Conservation (phyloP, 2,113 vertebrate species). For the Takifugu flavidus region DNA sequence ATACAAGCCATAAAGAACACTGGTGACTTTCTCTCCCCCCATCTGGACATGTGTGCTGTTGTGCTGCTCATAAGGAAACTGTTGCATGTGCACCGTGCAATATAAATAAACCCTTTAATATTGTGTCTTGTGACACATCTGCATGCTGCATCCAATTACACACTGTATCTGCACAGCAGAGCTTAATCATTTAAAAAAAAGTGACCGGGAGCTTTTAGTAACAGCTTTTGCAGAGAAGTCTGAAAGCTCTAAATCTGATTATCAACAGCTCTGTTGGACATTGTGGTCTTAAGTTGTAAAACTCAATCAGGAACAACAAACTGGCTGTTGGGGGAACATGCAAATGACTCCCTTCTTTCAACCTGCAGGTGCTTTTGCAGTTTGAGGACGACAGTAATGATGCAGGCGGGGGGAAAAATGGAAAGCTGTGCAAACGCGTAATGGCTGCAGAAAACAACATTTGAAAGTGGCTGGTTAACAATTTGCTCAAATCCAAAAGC, state of each 20-base stretch:
- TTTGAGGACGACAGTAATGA: not conserved
- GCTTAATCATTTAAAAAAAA: not conserved
- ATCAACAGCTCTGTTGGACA: not conserved
- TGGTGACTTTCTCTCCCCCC: no score
- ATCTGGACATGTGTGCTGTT: constrained; percentile 1
- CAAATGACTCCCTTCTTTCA: constrained; percentile 1
- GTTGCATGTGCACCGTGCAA: not conserved
- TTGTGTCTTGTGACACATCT: no score
- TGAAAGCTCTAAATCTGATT: constrained; percentile 37
- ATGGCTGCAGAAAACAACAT: not conserved
- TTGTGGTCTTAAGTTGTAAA: not conserved
- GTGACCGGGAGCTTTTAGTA: constrained; percentile 1
- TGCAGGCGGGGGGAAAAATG: no score
- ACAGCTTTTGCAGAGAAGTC: constrained; percentile 8
- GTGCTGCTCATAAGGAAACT: not conserved
- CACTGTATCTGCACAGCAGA: not conserved
- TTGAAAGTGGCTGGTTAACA: not conserved
- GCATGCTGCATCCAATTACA: not conserved
- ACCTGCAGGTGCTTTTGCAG: constrained; percentile 38
- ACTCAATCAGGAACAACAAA: not conserved
- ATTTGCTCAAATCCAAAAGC: not conserved
- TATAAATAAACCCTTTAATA: not conserved
- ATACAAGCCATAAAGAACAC: no score
- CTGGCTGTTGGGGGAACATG: not conserved
- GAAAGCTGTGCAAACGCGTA: not conserved